phyloP scores from a whole-genome alignment of 2,797 vertebrate species.

The Tarsius wallacei region DNA sequence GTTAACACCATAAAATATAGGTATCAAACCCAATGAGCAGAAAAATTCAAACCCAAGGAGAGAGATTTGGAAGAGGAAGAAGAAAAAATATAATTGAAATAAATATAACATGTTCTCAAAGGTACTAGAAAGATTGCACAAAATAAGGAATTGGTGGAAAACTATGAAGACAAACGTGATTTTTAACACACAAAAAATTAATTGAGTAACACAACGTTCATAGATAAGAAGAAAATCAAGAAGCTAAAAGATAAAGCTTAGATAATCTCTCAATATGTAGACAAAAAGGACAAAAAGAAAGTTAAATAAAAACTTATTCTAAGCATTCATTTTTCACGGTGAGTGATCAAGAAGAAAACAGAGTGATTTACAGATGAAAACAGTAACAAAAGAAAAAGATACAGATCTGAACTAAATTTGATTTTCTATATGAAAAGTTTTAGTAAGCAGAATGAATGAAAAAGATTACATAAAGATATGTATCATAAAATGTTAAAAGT shows the following conservation, averaged over 20 bases:
- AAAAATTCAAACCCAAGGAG: neutral
- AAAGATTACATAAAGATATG: neutral
- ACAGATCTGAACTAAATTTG: neutral
- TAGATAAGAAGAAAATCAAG: neutral
- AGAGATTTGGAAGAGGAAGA: neutral
- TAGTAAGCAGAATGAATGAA: neutral
- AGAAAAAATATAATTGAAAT: conserved; percentile 4
- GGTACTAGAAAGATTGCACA: neutral
- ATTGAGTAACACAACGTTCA: neutral
- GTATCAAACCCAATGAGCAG: neutral
- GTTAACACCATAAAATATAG: neutral
- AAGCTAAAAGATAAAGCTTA: conserved; percentile 12
- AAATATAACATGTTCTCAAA: neutral
- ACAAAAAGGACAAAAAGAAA: neutral
- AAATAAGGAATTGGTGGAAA: neutral
- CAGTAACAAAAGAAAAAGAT: neutral
- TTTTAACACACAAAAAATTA: neutral
- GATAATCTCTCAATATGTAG: neutral
- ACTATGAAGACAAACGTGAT: neutral
- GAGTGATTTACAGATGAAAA: neutral
- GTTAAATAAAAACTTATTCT: neutral
- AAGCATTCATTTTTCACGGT: neutral
- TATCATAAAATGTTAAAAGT: too few relatives aligned
- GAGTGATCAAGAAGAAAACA: neutral
- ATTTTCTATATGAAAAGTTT: neutral